A percentile compares a stretch with the other conserved stretches of the same genome.
phyloP scores from a whole-genome alignment of 1,140 invertebrate species.

The Platorchestia sp. region DNA sequence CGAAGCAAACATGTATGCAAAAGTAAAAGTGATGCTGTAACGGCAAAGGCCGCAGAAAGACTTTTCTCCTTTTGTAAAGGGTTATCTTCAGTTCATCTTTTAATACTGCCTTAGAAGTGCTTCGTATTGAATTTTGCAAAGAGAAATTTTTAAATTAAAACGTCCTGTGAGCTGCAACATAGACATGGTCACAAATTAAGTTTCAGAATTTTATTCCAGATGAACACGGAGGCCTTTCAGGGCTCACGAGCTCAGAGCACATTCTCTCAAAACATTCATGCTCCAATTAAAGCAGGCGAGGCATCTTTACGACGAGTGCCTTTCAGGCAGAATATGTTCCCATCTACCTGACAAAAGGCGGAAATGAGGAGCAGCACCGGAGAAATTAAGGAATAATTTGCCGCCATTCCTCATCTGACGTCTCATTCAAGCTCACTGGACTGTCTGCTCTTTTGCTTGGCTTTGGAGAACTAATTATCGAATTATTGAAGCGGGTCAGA shows the following conservation, averaged over 20 bases:
- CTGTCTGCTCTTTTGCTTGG: neutral
- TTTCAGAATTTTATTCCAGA: no score
- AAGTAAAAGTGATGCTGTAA: no score
- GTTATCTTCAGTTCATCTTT: no score
- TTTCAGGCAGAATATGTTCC: neutral
- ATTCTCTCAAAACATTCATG: neutral
- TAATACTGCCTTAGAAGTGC: no score
- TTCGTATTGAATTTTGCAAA: no score
- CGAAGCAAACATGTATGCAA: no score
- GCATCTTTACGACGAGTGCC: neutral
- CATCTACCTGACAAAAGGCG: neutral
- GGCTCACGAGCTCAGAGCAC: neutral
- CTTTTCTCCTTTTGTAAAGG: no score
- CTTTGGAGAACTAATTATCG: neutral
- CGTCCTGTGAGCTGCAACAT: no score
- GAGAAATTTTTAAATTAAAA: no score
- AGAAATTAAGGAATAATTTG: constrained; percentile 10
- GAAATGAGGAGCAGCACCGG: neutral
- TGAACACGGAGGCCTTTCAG: neutral
- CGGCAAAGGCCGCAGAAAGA: no score
- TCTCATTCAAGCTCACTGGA: neutral
- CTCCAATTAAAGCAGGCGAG: neutral
- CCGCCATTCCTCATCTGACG: neutral
- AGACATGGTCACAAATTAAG: no score
- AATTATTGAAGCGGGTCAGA: neutral